phyloP scores from a whole-genome alignment of 2,797 vertebrate genomes.

The Hipposideros larvatus region DNA sequence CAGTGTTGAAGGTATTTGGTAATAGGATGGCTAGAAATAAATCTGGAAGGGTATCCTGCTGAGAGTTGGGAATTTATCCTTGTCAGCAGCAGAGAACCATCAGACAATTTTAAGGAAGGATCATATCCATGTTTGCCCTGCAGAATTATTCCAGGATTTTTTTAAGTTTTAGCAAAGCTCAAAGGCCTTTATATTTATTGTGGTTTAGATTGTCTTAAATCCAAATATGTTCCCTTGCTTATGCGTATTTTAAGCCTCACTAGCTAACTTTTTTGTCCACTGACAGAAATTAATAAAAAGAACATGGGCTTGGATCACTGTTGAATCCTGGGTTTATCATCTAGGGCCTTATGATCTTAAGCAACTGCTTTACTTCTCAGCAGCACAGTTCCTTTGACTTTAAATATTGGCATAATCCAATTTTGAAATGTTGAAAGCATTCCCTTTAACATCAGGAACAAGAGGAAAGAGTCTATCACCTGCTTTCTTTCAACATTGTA shows the following conservation, averaged over 20 bases:
- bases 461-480: background rate
- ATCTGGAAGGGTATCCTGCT: background rate
- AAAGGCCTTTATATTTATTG: background rate
- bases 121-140: background rate
- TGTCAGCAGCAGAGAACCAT: background rate
- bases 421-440: background rate
- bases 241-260: background rate
- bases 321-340: background rate
- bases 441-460: background rate
- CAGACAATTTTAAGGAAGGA: background rate
- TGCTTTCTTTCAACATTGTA: background rate
- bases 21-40: background rate
- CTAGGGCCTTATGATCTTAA: background rate
- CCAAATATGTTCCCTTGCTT: background rate
- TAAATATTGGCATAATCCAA: background rate
- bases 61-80: background rate
- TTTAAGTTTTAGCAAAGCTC: background rate
- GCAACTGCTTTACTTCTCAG: slow-evolving; percentile 1
- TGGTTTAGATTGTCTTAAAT: slow-evolving; percentile 17
- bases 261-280: background rate
- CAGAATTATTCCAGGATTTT: background rate
- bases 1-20: background rate
- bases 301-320: background rate
- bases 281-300: background rate
- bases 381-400: background rate